Evolutionary conservation across 2,113 vertebrate species (phyloP).

Genomic region (Himantopus leucocephalus): DNA sequence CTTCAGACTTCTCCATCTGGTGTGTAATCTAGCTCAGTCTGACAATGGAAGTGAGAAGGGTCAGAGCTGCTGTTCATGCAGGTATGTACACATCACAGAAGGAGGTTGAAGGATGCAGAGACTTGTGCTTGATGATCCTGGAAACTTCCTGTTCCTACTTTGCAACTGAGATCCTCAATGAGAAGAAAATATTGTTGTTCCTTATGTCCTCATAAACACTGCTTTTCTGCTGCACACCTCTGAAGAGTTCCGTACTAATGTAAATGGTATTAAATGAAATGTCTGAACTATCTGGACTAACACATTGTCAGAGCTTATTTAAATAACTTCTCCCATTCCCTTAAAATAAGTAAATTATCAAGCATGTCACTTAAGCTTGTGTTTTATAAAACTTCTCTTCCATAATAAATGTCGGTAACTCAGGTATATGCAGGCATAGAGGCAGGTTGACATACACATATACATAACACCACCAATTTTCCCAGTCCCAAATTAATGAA

Average conservation of each 20-base stretch:
- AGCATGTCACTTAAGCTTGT: neutral
- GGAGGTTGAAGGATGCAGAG: neutral
- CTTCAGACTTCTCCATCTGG: neutral
- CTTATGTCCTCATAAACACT: neutral
- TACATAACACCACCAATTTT: neutral
- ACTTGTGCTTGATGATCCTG: neutral
- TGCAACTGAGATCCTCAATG: neutral
- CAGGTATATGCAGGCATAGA: neutral
- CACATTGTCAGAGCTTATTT: neutral
- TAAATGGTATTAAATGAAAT: neutral
- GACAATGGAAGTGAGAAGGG: neutral
- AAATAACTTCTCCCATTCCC: neutral
- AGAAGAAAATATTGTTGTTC: neutral
- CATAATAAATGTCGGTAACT: slow-evolving; percentile 22
- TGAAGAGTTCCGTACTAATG: neutral
- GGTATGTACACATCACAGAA: neutral
- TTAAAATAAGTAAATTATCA: neutral
- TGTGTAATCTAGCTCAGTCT: neutral
- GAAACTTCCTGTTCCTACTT: neutral
- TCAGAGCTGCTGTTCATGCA: neutral
- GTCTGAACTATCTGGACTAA: neutral
- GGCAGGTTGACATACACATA: neutral
- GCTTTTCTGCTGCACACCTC: neutral
- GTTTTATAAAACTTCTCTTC: neutral
- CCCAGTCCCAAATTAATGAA: neutral